Conservation (phyloP, 2,797 vertebrate species). For the Knipowitschia caucasica region DNA sequence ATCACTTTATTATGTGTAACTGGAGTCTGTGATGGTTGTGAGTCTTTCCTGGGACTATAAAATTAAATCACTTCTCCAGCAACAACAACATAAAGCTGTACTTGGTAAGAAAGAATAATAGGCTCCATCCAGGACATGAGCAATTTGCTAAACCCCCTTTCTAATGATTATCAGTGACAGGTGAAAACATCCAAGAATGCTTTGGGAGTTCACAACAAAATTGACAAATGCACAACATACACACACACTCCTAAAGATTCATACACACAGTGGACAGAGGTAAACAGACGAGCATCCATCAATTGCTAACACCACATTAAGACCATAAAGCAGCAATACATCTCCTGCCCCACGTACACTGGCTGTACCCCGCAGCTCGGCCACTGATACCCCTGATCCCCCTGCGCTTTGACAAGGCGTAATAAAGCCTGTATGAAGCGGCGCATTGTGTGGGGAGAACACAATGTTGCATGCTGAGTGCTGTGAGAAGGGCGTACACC, state of each 20-base stretch:
- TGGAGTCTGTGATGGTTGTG: slow-evolving; percentile 1
- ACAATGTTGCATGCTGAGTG: slow-evolving; percentile 77
- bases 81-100: slow-evolving; percentile 26
- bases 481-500: slow-evolving; percentile 79
- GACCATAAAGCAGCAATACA: slow-evolving; percentile 63
- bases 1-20: not conserved
- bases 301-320: slow-evolving; percentile 62
- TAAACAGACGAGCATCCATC: slow-evolving; percentile 45
- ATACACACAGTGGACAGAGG: slow-evolving; percentile 35
- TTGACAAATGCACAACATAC: slow-evolving; percentile 47
- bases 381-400: slow-evolving; percentile 69
- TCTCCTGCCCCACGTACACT: slow-evolving; percentile 55
- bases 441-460: slow-evolving; percentile 75
- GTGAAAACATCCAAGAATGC: slow-evolving; percentile 58
- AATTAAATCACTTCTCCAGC: slow-evolving; percentile 30
- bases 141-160: slow-evolving; percentile 38
- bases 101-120: slow-evolving; percentile 35
- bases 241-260: slow-evolving; percentile 42
- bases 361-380: slow-evolving; percentile 55
- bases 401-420: slow-evolving; percentile 73
- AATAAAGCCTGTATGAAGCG: slow-evolving; percentile 76
- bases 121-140: slow-evolving; percentile 41
- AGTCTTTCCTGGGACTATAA: slow-evolving; percentile 17
- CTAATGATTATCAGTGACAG: slow-evolving; percentile 65
- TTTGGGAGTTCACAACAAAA: slow-evolving; percentile 51